A percentile compares a stretch with the other conserved stretches of the same genome.
Conservation (phyloP, 2,113 vertebrate genomes). For the Okapia johnstoni region DNA sequence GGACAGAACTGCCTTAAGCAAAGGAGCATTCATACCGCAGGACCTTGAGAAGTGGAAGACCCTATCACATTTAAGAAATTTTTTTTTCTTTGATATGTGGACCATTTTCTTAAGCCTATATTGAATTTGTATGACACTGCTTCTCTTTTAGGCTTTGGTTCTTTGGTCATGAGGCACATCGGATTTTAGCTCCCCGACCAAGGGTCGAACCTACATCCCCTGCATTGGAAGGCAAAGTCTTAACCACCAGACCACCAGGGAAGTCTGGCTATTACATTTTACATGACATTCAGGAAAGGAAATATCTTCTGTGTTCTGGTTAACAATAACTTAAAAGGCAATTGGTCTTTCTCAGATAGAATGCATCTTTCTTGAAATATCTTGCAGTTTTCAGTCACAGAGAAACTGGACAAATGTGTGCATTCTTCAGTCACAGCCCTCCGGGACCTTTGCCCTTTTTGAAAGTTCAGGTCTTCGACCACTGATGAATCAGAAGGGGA, state of each 20-base stretch:
- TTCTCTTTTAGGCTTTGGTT: background rate
- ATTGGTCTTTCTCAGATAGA: background rate
- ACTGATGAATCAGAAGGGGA: background rate
- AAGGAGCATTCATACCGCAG: background rate
- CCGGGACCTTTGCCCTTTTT: background rate
- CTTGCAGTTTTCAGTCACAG: background rate
- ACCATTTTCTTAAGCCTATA: background rate
- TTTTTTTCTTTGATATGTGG: background rate
- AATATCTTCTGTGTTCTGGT: background rate
- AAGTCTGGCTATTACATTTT: background rate
- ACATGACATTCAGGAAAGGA: background rate
- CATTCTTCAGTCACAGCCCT: background rate
- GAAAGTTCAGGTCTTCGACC: background rate
- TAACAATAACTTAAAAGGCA: background rate
- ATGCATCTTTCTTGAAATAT: background rate
- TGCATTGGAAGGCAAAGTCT: background rate
- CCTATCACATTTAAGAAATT: background rate
- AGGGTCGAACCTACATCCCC: background rate
- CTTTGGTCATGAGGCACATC: background rate
- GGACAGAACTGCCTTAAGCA: rapidly evolving
- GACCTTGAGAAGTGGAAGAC: background rate
- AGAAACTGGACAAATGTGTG: background rate
- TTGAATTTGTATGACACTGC: background rate
- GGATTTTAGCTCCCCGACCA: background rate
- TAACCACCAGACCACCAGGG: background rate